Evolutionary conservation across 1,140 invertebrate species (phyloP), one percentile per base, ranked within the genome.

Genomic region (Sycophila sp.): DNA sequence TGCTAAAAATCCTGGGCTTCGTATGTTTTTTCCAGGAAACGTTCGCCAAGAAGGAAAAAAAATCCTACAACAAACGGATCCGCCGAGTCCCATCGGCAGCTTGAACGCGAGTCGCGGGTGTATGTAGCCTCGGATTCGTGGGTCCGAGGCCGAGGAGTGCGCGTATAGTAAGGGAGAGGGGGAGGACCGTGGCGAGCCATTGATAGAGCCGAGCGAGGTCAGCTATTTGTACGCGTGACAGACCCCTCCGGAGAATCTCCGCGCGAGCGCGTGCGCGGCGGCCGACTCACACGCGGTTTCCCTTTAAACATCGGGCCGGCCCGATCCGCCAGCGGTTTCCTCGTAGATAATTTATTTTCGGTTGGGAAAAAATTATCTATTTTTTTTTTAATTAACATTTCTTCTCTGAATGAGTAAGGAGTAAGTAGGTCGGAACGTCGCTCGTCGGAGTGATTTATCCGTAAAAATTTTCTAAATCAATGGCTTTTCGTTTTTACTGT

Each of bases 171-270:
- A 77, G 76, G 72, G 76, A 74, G 76, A 77, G 77, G 74, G 75
- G 73, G 80, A 79, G 79, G 83, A 78, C 72, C 77, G 73, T 76
- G 76, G 74, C 77, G 76, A 81, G 80, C 78, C 82, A 85, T 85
- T 84, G 83, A 86, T 83, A 84, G 81, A 49, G 22, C n/a, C 80
- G 79, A 81, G 80, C 84, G 83, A 86, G 84, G 83, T 85, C 84
- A 84, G 82, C 83, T 86, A 85, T 86, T 85, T 84, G 83, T 84
- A 86, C 79, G 83, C 82, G 83, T 84, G 82, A 86, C 83, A 83
- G 82, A 83, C 78, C 76, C 78, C 82, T 83, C 76, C 78, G 76
- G 79, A 78, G 82, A 84, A 83, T 83, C 77, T 80, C 74, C 73
- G 17, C 34, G 19, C 34, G 13, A n/a, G 11, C 24, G 17, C 65